Conservation (phyloP, 2,113 vertebrate species). For the Rallus limicola region DNA sequence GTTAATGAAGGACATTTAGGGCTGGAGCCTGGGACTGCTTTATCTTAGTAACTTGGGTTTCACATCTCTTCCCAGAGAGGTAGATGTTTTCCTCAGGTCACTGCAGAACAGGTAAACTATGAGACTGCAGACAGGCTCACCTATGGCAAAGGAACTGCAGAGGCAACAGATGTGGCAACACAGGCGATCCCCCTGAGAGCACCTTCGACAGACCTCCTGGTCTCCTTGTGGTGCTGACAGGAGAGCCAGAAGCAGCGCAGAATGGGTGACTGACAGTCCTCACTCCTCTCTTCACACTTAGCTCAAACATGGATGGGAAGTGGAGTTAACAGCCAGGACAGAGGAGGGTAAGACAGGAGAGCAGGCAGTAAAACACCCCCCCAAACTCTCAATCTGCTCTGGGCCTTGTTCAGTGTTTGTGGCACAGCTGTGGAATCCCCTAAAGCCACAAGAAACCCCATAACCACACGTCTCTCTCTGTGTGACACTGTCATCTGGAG, state of each 20-base stretch:
- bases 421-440: not conserved
- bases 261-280: not conserved
- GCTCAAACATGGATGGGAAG: not conserved
- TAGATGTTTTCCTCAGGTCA: not conserved
- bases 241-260: not conserved
- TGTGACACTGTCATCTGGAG: not conserved
- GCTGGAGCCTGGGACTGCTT: not conserved
- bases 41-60: not conserved
- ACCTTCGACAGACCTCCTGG: not conserved
- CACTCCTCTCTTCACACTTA: not conserved
- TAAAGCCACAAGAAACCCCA: not conserved
- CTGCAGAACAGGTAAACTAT: not conserved
- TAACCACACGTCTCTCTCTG: not conserved
- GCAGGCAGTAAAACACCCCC: not conserved
- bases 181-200: not conserved
- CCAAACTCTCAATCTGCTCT: not conserved
- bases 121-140: not conserved
- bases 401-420: not conserved
- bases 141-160: not conserved
- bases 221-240: not conserved
- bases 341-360: not conserved
- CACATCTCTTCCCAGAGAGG: not conserved
- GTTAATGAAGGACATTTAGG: not conserved
- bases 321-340: not conserved
- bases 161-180: not conserved